Conservation (phyloP, 2,797 vertebrate species). For the Hydrocynus forskahlii region DNA sequence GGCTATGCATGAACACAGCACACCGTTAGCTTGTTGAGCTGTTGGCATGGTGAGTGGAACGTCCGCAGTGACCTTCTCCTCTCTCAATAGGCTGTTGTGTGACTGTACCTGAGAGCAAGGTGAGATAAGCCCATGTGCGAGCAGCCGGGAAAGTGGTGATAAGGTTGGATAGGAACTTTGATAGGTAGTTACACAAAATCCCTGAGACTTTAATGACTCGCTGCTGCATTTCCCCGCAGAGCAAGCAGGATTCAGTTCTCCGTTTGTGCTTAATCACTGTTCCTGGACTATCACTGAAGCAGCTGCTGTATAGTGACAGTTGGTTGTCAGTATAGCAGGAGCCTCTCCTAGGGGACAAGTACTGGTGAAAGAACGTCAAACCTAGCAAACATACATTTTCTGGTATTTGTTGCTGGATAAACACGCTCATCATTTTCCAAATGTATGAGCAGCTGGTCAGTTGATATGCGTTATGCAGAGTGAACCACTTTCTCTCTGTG, state of each 20-base stretch:
- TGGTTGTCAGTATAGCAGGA: neutral
- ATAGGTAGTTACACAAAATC: slow-evolving; percentile 23
- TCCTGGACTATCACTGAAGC: slow-evolving; percentile 31
- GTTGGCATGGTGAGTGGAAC: slow-evolving; percentile 25
- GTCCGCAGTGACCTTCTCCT: slow-evolving; percentile 49
- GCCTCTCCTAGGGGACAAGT: neutral
- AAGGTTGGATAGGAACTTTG: slow-evolving; percentile 42
- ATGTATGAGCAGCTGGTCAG: slow-evolving; percentile 11
- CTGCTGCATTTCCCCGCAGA: slow-evolving; percentile 20
- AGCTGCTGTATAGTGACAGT: neutral
- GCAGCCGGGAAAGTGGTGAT: slow-evolving; percentile 41
- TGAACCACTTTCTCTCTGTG: too few species aligned
- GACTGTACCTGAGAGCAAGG: slow-evolving; percentile 46
- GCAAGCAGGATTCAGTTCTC: slow-evolving; percentile 22
- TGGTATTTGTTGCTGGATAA: slow-evolving; percentile 36
- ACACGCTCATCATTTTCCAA: slow-evolving; percentile 25
- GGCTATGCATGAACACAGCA: slow-evolving; percentile 41
- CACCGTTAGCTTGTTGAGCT: slow-evolving; percentile 35
- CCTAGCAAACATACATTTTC: slow-evolving; percentile 28
- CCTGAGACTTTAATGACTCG: slow-evolving; percentile 32
- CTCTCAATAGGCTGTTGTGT: slow-evolving; percentile 40
- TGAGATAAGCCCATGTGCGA: slow-evolving; percentile 44
- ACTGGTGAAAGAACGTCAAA: slow-evolving; percentile 4
- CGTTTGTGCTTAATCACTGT: slow-evolving; percentile 20
- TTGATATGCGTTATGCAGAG: neutral